Conservation (phyloP, 2,113 vertebrate genomes). For the Trichechus manatus region DNA sequence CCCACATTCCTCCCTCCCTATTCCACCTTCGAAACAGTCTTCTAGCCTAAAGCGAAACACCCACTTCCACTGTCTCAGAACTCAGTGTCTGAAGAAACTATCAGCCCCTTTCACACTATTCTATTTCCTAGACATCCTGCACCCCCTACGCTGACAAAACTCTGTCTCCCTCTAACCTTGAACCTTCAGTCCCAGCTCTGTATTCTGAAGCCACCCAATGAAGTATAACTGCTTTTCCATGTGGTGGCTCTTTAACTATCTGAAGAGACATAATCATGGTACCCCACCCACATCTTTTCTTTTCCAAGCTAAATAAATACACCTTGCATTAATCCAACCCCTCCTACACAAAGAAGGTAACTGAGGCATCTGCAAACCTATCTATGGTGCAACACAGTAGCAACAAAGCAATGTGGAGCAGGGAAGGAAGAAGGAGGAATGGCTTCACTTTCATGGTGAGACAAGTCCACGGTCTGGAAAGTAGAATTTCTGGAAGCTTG, state of each 20-base stretch:
- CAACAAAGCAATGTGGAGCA: background rate
- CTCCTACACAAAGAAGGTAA: background rate
- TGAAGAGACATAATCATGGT: background rate
- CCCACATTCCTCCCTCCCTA: background rate
- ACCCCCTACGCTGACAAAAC: background rate
- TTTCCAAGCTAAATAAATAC: background rate
- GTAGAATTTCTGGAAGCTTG: constrained; percentile 48
- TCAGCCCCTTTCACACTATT: background rate
- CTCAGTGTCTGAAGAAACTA: background rate
- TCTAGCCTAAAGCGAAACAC: background rate
- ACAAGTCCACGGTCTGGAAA: background rate
- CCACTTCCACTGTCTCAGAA: background rate
- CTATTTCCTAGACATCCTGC: no score
- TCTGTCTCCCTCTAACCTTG: background rate
- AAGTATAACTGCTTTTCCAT: background rate
- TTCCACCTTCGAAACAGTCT: background rate
- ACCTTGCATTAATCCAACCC: background rate
- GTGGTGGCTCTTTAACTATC: background rate
- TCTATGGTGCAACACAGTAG: background rate
- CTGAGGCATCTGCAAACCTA: background rate
- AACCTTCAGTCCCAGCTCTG: background rate
- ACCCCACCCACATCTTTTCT: background rate
- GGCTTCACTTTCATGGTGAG: background rate
- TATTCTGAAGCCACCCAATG: background rate
- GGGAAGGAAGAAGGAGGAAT: background rate